A percentile compares a stretch with the other conserved stretches of the same genome.
Evolutionary conservation across 2,797 vertebrate genomes (phyloP).

Genomic region (Parauchenoglanis ngamensis): DNA sequence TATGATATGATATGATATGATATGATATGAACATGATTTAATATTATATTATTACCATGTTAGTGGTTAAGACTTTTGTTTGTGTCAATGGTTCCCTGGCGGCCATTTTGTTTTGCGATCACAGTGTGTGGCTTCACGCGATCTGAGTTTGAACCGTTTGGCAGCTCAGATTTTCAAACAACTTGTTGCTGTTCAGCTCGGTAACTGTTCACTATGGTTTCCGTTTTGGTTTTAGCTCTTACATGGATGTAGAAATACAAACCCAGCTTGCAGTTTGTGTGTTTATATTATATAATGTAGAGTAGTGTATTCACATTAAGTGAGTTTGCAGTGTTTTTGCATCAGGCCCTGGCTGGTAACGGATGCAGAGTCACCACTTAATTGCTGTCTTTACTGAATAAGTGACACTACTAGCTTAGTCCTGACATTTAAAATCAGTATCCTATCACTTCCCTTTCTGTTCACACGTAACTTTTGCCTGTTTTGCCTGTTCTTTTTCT

Average conservation of each 20-base stretch:
- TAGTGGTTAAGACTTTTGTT: slow-evolving; percentile 28
- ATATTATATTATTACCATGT: neutral
- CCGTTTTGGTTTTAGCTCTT: neutral
- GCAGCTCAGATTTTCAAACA: slow-evolving; percentile 35
- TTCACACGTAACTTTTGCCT: neutral
- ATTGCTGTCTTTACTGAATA: too few relatives aligned
- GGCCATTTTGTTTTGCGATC: neutral
- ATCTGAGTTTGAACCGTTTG: slow-evolving; percentile 44
- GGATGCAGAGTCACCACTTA: neutral
- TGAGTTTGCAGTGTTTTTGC: neutral
- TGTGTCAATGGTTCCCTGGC: neutral
- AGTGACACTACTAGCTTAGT: neutral
- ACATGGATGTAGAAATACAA: neutral
- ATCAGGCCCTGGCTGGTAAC: neutral
- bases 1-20: neutral
- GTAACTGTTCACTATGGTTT: neutral
- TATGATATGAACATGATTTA: neutral
- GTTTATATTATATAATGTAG: neutral
- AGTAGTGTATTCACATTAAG: neutral
- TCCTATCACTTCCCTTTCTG: neutral
- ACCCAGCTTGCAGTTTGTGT: neutral
- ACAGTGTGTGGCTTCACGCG: slow-evolving; percentile 16
- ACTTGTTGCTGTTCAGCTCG: neutral
- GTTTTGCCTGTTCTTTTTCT: neutral
- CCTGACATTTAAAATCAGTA: neutral